Evolutionary conservation across 2,113 vertebrate species (phyloP), one percentile per base, ranked within the genome.

Genomic region (Aegithalos caudatus): DNA sequence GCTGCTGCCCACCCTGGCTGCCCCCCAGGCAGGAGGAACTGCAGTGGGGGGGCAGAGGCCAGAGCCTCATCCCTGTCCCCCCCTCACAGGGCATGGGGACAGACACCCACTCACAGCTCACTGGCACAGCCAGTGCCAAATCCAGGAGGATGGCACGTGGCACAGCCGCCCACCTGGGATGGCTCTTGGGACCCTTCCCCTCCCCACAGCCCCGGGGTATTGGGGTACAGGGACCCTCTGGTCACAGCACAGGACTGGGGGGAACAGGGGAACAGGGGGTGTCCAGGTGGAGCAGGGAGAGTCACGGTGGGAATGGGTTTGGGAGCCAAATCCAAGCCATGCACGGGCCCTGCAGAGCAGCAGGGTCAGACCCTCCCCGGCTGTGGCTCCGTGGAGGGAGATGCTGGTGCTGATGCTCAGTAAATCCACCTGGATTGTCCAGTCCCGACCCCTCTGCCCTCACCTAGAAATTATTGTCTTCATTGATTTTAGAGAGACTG

Each of bases 121-220:
- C 8, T 1, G 1, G 44, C 82, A 72, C 47, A 11, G 37, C 3
- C 7, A 1, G 42, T 61, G 78, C 48, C 91, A 73, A 44, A 47
- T 29, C 50, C 70, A 25, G 60, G 23, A 81, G 58, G 44, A 37
- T 0, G 4, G 57, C 81, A 47, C 11, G 0, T 0, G 12, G 64
- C 4, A 11, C 5, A 0, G 37, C 22, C 3, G 0, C 44, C n/a
- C 2, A 1, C 33, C 72, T 1, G 1, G 44, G 44, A 27, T 0
- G 3, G 72, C 35, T 44, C 64, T 37, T 0, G 2, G 48, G 57
- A 79, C 50, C 66, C 57, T 29, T 66, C 22, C 88, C 85, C 71
- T 71, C n/a, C 24, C 20, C 45, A 38, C 0, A 0, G 20, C 33
- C 51, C 50, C 5, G 0, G 50, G 61, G 61, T 1, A 2, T 7